phyloP scores from a whole-genome alignment of 2,888 invertebrate species.

The Meteorus colon region DNA sequence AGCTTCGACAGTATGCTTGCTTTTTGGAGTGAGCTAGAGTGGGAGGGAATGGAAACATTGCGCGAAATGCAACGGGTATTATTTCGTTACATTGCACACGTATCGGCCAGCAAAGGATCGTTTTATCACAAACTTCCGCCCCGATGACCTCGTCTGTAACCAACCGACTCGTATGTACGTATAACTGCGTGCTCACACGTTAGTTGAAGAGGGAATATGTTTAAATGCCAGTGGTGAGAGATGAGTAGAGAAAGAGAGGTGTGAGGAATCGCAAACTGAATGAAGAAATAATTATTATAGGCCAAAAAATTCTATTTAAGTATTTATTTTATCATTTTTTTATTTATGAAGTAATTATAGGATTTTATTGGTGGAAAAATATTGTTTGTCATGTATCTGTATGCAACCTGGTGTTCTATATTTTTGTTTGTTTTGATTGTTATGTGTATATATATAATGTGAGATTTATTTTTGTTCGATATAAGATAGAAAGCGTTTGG shows the following conservation, averaged over 20 bases:
- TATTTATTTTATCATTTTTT: too few species aligned
- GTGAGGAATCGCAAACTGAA: background rate
- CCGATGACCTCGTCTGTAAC: constrained; percentile 58
- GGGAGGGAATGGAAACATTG: constrained; percentile 21
- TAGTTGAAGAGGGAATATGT: constrained; percentile 12
- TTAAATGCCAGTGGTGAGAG: constrained; percentile 26
- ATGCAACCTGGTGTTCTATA: background rate
- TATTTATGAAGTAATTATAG: too few species aligned
- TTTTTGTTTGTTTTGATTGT: background rate
- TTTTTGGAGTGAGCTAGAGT: constrained; percentile 23
- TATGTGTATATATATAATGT: background rate
- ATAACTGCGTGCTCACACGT: constrained; percentile 39
- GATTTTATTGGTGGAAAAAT: too few species aligned
- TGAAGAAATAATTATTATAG: background rate
- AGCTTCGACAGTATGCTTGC: background rate
- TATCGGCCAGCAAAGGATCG: constrained; percentile 60
- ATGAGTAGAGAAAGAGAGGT: background rate
- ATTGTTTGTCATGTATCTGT: background rate
- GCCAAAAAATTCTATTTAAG: too few species aligned
- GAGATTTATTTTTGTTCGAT: background rate
- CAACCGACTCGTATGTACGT: constrained; percentile 48
- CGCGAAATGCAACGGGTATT: constrained; percentile 54
- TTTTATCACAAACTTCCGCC: constrained; percentile 63
- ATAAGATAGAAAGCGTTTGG: constrained; percentile 47
- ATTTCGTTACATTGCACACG: constrained; percentile 63